Base-by-base conservation (phyloP, 2,113 vertebrate genomes). In the Panthera uncia region DNA sequence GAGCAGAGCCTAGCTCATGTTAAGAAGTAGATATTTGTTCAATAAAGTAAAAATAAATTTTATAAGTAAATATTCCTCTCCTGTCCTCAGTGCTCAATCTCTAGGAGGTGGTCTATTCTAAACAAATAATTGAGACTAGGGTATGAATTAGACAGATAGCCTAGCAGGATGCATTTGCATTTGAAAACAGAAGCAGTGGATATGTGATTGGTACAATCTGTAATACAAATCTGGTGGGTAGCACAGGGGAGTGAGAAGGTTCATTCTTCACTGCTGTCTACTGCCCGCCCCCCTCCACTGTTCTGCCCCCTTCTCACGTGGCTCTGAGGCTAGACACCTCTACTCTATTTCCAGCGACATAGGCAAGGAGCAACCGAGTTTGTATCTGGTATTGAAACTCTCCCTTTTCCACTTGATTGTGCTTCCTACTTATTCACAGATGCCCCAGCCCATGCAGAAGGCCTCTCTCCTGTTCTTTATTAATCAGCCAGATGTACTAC, bases 1-100 rank as follows among this genome's bases (percentile, higher is more conserved):
- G 15, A 68, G 7, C 25, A 92, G 91, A 95, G 10, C n/a, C 36
- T 69, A 12, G 4, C 31, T 69, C 57, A 27, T 88, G 41, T 15
- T 66, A 36, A 85, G 48, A 38, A 66, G 33, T 83, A 63, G 29
- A 50, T 36, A n/a, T 86, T 78, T 86, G 14, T 74, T 94, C 36
- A 94, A 61, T 45, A 85, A 87, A 82, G 78, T 52, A 45, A 83
- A 85, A 93, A 50, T 52, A 95, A 88, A 68, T 82, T 89, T 23
- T 73, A 31, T 76, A 83, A 89, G 18, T 76, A 71, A 83, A 50
- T 79, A 91, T 74, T 69, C 29, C 21, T 57, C 50, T 80, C 15
- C 12, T 66, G 68, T 63, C 23, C 25, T 16, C 16, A 31, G 79
- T 55, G 50, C 78, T 97, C 48, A 68, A 5, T 80, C 33, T 89